Base-by-base conservation (phyloP, 64 coral and sea anemone species). In the Stichodactyla mertensii region DNA sequence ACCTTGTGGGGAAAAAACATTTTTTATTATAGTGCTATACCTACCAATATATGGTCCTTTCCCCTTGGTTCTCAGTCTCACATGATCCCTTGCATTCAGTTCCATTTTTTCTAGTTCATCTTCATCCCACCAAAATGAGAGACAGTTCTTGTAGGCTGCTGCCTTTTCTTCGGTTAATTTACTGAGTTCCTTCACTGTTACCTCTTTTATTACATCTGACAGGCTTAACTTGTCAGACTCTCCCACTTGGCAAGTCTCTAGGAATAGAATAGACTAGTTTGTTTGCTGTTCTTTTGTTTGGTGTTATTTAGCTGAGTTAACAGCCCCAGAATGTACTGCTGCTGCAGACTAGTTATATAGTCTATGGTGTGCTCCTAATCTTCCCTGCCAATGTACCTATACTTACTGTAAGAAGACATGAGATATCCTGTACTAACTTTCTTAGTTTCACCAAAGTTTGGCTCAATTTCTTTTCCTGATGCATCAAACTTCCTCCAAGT, bases 351-450 rank as follows among this genome's bases (percentile, higher is more conserved):
- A 45, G 36, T 45, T 45, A 45, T 45, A 45, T 1, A 45, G 36
- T 45, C 36, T 45, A 45, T 45, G 36, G 36, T 45, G 36, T 45
- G 36, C 36, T 45, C 0, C 36, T 31, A 31, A 31, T 31, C 28
- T 45, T 1, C 36, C 3, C 36, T 45, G 36, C 36, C 13, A 64
- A 64, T 23, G 6, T 51, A n/a, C 15, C 55, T n/a, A 55, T 4
- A 91, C 93, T 91, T 85, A 92, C 93, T 95, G 77, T 95, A 95
- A 77, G 93, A 95, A 31, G 93, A 95, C 93, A 95, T 95, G 23
- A 95, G 79, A 77, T 89, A 91, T 3, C 93, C 93, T 82, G 93
- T 95, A 19, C 89, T 82, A 79, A 95, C 93, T 91, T 95, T 95
- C 89, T 95, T 95, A 12, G 90, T 91, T 61, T 85, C 84, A 45